A percentile compares a stretch with the other conserved stretches of the same genome.
Evolutionary conservation across 2,888 invertebrate genomes (phyloP).

Genomic region (Ectemnius lituratus): DNA sequence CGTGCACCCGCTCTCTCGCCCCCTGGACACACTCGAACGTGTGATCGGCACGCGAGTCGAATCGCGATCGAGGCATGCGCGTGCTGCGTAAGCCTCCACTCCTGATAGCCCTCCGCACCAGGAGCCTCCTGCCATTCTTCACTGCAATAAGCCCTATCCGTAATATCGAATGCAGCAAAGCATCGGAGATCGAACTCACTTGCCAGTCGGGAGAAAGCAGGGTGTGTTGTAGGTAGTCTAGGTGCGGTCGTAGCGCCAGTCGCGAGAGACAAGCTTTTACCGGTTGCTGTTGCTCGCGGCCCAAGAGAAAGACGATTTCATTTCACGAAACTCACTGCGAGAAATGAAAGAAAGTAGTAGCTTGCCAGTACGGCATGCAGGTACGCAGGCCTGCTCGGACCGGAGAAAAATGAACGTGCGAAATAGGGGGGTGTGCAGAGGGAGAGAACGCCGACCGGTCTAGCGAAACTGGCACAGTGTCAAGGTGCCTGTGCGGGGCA

Average conservation of each 20-base stretch:
- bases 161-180: no score
- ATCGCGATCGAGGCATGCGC: constrained; percentile 53
- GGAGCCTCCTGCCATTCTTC: constrained; percentile 14
- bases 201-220: no score
- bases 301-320: no score
- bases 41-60: constrained; percentile 63
- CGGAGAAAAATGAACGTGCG: constrained; percentile 41
- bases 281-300: no score
- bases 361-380: not conserved
- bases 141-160: no score
- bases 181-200: no score
- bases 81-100: constrained; percentile 30
- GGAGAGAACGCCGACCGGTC: constrained; percentile 48
- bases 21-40: constrained; percentile 48
- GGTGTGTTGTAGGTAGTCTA: no score
- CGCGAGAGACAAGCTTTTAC: no score
- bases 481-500: constrained; percentile 65
- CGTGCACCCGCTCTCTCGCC: constrained; percentile 26
- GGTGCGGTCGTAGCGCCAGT: no score
- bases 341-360: constrained; percentile 7
- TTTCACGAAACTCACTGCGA: not conserved
- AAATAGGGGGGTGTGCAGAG: constrained; percentile 25
- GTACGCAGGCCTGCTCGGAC: constrained; percentile 11
- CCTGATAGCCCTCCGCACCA: constrained; percentile 1
- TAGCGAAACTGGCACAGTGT: constrained; percentile 73